Conservation (phyloP, 2,113 vertebrate species). For the Calidris pugnax region DNA sequence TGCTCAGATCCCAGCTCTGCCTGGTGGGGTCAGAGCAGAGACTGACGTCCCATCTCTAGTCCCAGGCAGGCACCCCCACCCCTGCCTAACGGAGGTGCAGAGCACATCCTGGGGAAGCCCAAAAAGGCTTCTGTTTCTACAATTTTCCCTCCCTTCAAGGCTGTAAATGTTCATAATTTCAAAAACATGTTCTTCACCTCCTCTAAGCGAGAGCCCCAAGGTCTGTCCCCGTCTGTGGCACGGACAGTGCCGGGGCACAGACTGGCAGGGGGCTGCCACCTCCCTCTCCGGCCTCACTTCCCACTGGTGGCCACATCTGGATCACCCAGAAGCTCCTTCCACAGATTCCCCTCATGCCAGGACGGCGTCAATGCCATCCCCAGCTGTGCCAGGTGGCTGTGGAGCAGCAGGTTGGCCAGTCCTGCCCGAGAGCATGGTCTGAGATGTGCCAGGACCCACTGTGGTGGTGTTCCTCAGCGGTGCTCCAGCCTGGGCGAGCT, state of each 20-base stretch:
- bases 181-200: not conserved
- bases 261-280: not conserved
- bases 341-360: not conserved
- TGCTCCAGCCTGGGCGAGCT: not conserved
- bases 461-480: not conserved
- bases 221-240: not conserved
- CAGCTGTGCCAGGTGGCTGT: accelerated
- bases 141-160: not conserved
- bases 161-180: not conserved
- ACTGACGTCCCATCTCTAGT: not conserved
- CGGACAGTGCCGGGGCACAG: not conserved
- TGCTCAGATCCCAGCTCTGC: not conserved
- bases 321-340: not conserved
- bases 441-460: not conserved
- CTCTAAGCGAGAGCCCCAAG: not conserved
- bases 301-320: not conserved
- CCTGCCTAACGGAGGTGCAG: not conserved
- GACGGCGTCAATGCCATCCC: not conserved
- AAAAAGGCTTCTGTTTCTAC: not conserved
- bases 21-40: not conserved
- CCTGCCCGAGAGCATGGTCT: not conserved
- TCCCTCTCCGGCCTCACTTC: not conserved
- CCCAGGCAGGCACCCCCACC: not conserved
- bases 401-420: not conserved
- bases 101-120: not conserved